These are phyloP conservation scores for Pteronura brasiliensis DNA, from an alignment of 2,113 vertebrate species.

Conservation along the genomic window DNA sequence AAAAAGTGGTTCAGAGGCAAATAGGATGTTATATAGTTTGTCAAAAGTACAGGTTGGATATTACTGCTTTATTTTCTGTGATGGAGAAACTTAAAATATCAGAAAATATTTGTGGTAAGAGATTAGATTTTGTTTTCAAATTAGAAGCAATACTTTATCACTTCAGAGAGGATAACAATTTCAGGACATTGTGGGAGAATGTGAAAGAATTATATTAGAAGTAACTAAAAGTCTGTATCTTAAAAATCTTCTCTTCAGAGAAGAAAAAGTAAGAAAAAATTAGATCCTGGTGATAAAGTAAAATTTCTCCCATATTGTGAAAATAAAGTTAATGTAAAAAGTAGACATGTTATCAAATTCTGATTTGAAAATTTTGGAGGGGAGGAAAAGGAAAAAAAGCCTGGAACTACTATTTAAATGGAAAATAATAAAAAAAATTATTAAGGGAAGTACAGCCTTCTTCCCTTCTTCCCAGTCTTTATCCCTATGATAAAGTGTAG, in stretches of 20 bases:
- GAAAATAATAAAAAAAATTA: background rate
- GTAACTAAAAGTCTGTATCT: constrained; percentile 10
- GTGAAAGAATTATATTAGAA: background rate
- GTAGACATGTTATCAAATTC: background rate
- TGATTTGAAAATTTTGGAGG: background rate
- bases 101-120: background rate
- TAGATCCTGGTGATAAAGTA: background rate
- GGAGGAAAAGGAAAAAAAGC: background rate
- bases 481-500: background rate
- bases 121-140: background rate
- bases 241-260: background rate
- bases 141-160: background rate
- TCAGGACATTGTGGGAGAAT: background rate
- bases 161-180: background rate
- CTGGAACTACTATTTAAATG: background rate
- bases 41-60: background rate
- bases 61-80: background rate
- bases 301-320: background rate
- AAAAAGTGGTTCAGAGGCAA: background rate
- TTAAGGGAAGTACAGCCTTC: background rate
- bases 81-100: background rate
- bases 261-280: background rate
- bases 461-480: background rate
- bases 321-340: constrained; percentile 24
- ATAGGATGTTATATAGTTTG: background rate